Evolutionary conservation across 2,888 invertebrate genomes (phyloP).

Genomic region (Eretmocerus hayati): DNA sequence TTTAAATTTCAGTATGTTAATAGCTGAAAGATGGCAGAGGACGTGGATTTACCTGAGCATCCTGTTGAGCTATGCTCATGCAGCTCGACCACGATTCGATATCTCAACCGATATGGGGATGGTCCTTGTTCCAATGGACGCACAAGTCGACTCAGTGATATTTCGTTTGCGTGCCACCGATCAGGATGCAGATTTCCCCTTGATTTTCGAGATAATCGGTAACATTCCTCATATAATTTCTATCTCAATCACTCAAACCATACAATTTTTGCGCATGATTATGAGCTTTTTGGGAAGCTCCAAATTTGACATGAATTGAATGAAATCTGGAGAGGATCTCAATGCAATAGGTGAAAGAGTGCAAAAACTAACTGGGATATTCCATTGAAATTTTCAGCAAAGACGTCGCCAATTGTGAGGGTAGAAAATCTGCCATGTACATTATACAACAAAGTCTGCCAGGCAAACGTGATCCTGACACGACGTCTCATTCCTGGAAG

Average conservation of each 20-base stretch:
- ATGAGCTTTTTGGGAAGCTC: too few species aligned
- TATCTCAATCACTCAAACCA: neutral
- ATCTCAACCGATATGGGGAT: conserved; percentile 75
- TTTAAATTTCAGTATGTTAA: conserved; percentile 37
- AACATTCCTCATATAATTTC: conserved; percentile 24
- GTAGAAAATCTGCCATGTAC: conserved; percentile 79
- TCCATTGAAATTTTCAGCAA: conserved; percentile 45
- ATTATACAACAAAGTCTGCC: conserved; percentile 79
- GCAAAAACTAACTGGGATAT: too few species aligned
- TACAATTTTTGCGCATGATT: neutral
- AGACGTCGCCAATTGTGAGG: conserved; percentile 68
- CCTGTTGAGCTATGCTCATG: conserved; percentile 33
- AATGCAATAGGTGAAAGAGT: too few species aligned
- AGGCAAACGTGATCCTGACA: conserved; percentile 77
- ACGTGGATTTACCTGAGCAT: conserved; percentile 43
- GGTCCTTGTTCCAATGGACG: conserved; percentile 76
- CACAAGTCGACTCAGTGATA: conserved; percentile 75
- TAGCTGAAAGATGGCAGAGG: conserved; percentile 40
- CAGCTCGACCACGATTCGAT: conserved; percentile 75
- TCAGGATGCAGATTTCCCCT: conserved; percentile 79
- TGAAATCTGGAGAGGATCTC: too few species aligned
- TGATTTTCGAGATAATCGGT: conserved; percentile 73
- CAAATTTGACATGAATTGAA: too few species aligned
- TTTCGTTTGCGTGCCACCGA: conserved; percentile 83
- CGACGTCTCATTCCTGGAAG: conserved; percentile 72